These are phyloP conservation scores for Callinectes sapidus DNA, from an alignment of 2,888 invertebrate genomes.

Conservation along the genomic window DNA sequence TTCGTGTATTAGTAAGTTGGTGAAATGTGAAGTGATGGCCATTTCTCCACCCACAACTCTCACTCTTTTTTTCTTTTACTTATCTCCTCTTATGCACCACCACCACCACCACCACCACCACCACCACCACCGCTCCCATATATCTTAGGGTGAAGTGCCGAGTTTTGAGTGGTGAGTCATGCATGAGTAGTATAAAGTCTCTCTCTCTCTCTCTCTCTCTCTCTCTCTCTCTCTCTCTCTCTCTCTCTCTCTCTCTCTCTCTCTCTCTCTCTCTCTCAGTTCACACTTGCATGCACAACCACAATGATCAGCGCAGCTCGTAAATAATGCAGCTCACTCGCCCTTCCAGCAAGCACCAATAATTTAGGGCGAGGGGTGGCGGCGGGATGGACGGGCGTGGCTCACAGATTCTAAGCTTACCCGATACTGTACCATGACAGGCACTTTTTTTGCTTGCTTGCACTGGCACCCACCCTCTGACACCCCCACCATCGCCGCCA, in stretches of 20 bases:
- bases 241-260: conserved; percentile 40
- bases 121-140: background rate
- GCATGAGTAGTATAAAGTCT: conserved; percentile 2
- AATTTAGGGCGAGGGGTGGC: background rate
- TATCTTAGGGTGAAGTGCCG: background rate
- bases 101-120: background rate
- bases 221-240: conserved; percentile 42
- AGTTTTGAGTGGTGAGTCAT: conserved; percentile 34
- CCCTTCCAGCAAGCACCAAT: background rate
- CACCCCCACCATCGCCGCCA: background rate
- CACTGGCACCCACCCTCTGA: background rate
- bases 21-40: background rate
- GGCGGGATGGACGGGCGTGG: background rate
- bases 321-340: background rate
- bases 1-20: background rate
- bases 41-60: background rate
- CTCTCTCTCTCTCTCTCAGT: conserved; percentile 19
- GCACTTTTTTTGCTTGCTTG: conserved; percentile 31
- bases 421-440: conserved; percentile 27
- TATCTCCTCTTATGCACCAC: background rate
- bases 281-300: conserved; percentile 13
- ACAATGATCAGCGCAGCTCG: conserved; percentile 22
- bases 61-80: background rate
- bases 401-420: conserved; percentile 14
- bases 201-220: conserved; percentile 43